Evolutionary conservation across 2,113 vertebrate species (phyloP).

Genomic region (Tor tambroides): DNA sequence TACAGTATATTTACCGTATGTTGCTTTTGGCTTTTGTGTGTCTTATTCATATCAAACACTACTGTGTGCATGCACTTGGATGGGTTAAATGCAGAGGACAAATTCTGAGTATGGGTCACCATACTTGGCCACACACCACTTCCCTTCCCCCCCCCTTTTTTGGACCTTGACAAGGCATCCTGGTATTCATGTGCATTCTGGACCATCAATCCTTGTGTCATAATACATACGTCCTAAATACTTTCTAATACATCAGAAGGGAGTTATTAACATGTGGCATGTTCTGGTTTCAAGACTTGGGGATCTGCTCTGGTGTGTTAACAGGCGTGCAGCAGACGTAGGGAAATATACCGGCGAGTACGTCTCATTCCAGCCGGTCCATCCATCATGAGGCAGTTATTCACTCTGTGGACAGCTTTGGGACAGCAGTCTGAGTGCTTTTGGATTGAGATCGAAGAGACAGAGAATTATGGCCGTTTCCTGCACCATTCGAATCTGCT

Average conservation of each 20-base stretch:
- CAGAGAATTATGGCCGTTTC: conserved; percentile 70
- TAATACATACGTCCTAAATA: not conserved
- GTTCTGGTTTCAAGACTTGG: not conserved
- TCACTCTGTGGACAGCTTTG: conserved; percentile 72
- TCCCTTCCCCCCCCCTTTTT: no score
- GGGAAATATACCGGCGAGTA: conserved; percentile 65
- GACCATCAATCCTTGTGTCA: not conserved
- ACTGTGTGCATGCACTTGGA: no score
- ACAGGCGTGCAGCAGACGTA: conserved; percentile 47
- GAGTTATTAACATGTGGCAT: conserved; percentile 28
- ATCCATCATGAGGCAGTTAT: conserved; percentile 77
- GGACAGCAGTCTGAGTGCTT: conserved; percentile 78
- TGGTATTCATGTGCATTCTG: not conserved
- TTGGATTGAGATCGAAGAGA: conserved; percentile 76
- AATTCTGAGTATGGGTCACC: no score
- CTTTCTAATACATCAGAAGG: conserved; percentile 5
- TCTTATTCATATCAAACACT: not conserved
- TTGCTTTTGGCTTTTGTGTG: not conserved
- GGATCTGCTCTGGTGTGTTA: conserved; percentile 48
- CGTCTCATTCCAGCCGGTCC: conserved; percentile 74
- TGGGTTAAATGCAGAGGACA: no score
- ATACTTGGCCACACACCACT: no score
- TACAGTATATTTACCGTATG: not conserved
- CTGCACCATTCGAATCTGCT: conserved; percentile 46
- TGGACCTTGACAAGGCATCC: not conserved